Base-by-base conservation (phyloP, 1,140 invertebrate species). In the Cherax quadricarinatus region DNA sequence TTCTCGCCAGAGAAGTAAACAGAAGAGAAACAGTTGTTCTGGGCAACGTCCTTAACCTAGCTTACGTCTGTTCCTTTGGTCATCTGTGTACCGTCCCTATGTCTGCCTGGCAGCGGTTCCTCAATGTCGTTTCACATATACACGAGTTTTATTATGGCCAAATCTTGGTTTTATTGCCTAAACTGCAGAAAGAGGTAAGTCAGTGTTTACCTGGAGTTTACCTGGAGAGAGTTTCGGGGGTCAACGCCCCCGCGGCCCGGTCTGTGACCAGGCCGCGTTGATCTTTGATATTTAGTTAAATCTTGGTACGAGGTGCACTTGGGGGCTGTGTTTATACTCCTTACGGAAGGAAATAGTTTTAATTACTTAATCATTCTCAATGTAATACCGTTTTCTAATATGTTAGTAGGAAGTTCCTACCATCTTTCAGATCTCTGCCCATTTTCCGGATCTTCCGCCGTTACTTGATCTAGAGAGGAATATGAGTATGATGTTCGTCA, bases 11-110 rank as follows among this genome's bases (percentile, higher is more conserved):
- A 51, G 86, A 75, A 49, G 80, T 88, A 75, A 75, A 88, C 53
- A 53, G 4, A 3, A 10, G 86, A 4, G 75, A 88, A 75, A 88
- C 75, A 57, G 86, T 75, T 57, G 51, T 60, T n/a, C 41, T 88
- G 53, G 86, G 86, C n/a, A 88, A 88, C 51, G 86, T 88, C n/a
- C 86, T 79, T 16, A 88, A 80, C 57, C 86, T 70, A 86, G 66
- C 60, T 18, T 73, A 75, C 21, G 66, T 21, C n/a, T 12, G 9
- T 7, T 73, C 9, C 30, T 48, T 73, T 14, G 1, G 1, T 0
- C 4, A 5, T 18, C 6, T 73, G 18, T 51, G 10, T 21, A 6
- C 70, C 53, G 9, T 14, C 41, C 66, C 60, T 41, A 49, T 49
- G 41, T 30, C 49, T 1, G 48, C 78, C n/a, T 87, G 53, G 41